These are phyloP conservation scores for Willowsia nigromaculata DNA, from an alignment of 2,888 invertebrate species.

Conservation along the genomic window DNA sequence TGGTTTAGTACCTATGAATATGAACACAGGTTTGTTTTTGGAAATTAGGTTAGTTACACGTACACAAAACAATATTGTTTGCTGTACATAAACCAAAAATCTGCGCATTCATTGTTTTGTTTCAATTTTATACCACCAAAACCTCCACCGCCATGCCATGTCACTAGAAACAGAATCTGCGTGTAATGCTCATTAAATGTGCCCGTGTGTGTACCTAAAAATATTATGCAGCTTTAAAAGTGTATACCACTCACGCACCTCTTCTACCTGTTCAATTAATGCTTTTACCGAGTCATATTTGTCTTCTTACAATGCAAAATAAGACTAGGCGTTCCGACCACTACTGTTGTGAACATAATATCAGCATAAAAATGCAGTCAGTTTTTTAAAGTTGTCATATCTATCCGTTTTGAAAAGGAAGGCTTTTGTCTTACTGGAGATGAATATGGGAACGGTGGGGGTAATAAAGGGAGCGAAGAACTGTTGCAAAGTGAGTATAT, in stretches of 20 bases:
- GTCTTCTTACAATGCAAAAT: not conserved
- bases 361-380: not conserved
- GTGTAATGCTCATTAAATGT: not conserved
- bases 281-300: not conserved
- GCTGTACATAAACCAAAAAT: not conserved
- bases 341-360: not conserved
- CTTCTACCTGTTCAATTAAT: not conserved
- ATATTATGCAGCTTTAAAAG: not conserved
- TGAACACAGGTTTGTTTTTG: too few relatives aligned
- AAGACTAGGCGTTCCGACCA: not conserved
- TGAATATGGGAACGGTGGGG: conserved; percentile 9
- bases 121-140: not conserved
- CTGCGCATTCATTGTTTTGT: not conserved
- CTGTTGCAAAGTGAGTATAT: not conserved
- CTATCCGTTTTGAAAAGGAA: not conserved
- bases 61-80: too few relatives aligned
- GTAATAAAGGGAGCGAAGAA: conserved; percentile 48
- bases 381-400: conserved; percentile 16
- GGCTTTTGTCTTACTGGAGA: conserved; percentile 22
- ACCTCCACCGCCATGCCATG: not conserved
- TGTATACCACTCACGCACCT: not conserved
- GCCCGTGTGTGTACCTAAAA: not conserved
- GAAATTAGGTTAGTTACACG: not conserved
- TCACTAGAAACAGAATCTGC: not conserved
- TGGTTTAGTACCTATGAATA: too few relatives aligned